Evolutionary conservation across 2,888 invertebrate species (phyloP), one percentile per base, ranked within the genome.

Genomic region (Periphyllus acericola): DNA sequence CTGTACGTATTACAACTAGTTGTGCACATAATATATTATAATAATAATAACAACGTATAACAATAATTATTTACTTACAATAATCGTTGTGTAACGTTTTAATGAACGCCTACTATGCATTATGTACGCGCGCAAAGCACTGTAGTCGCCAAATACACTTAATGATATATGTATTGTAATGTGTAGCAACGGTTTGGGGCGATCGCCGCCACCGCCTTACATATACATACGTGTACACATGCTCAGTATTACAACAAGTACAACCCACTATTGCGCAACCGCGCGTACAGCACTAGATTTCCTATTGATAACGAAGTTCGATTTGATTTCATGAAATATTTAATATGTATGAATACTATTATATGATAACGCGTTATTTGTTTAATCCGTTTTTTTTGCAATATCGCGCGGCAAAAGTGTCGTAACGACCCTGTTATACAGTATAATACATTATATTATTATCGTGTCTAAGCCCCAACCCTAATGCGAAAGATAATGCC

Each of bases 81-180:
- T 46, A 75, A 75, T 46, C 46, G 75, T 75, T 75, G 40, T 25
- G 75, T 25, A 75, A 75, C 75, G 46, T 75, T 75, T 25, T 75
- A 75, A 75, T 74, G 74, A 74, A 74, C 74, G 25, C 74, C 71
- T 32, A 71, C 71, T 71, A 71, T 17, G 17, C 1, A 25, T 9
- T 46, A 46, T 14, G 46, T 46, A 14, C 3, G 68, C 68, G 60
- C 60, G n/a, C n/a, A n/a, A n/a, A 60, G 60, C 21, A 29, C 11
- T n/a, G 9, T 60, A 71, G 71, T 71, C 71, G 29, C 71, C 71
- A 32, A 71, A 71, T 46, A 46, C 46, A 46, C 14, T 2, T 46
- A 46, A 46, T 46, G 14, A 14, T 46, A 46, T 11, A 14, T 46
- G 14, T 11, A 46, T 46, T 14, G 14, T 32, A 3, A 71, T 71